phyloP scores from a whole-genome alignment of 2,797 vertebrate genomes.

The Sebastes reedi region DNA sequence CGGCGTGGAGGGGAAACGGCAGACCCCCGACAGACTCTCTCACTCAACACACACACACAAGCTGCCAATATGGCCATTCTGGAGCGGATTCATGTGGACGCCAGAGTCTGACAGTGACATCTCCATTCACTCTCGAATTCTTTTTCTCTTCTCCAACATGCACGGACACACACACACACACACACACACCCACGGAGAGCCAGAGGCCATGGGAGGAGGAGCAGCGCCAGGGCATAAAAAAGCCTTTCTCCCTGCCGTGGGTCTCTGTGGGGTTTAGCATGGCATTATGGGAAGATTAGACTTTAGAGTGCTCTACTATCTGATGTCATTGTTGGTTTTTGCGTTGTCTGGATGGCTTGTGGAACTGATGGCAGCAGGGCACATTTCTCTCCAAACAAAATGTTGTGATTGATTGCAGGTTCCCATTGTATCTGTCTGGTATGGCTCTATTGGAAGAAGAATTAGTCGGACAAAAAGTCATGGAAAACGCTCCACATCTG shows the following conservation, averaged over 20 bases:
- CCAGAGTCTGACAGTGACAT: slow-evolving; percentile 84
- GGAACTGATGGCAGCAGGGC: slow-evolving; percentile 67
- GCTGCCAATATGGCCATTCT: slow-evolving; percentile 78
- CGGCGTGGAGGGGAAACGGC: slow-evolving; percentile 64
- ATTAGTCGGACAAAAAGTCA: slow-evolving; percentile 75
- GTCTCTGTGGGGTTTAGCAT: slow-evolving; percentile 78
- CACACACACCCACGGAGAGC: slow-evolving; percentile 47
- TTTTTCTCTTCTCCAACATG: slow-evolving; percentile 65
- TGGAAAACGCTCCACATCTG: slow-evolving; percentile 77
- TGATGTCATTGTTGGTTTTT: slow-evolving; percentile 82
- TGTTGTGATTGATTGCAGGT: slow-evolving; percentile 81
- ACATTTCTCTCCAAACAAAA: slow-evolving; percentile 66
- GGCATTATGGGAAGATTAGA: slow-evolving; percentile 83
- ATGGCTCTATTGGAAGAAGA: slow-evolving; percentile 75
- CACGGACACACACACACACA: slow-evolving; percentile 10
- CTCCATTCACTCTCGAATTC: slow-evolving; percentile 80
- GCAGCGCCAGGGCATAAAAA: slow-evolving; percentile 62
- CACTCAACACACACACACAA: slow-evolving; percentile 57
- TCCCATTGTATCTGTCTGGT: slow-evolving; percentile 81
- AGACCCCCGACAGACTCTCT: slow-evolving; percentile 61
- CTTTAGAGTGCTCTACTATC: slow-evolving; percentile 73
- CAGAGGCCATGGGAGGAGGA: slow-evolving; percentile 76
- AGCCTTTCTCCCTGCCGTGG: slow-evolving; percentile 65
- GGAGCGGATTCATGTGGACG: slow-evolving; percentile 72
- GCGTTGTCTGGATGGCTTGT: slow-evolving; percentile 64